These are phyloP conservation scores for Gymnoscelis rufifasciata DNA, from an alignment of 2,888 invertebrate species.

Conservation along the genomic window DNA sequence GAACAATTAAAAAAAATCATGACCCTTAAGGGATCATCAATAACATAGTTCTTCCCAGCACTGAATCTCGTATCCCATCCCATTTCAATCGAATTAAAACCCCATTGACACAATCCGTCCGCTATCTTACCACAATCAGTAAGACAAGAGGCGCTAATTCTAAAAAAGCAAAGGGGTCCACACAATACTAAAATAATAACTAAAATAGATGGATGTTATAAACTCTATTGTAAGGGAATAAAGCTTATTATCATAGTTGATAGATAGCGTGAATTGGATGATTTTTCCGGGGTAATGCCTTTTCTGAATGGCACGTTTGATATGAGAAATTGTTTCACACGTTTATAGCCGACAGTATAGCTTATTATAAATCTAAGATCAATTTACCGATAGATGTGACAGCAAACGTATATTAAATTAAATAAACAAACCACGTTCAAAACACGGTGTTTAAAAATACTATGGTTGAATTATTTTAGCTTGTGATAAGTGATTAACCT, in stretches of 20 bases:
- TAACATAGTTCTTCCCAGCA: not conserved
- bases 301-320: constrained; percentile 55
- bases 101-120: constrained; percentile 43
- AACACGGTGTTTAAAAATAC: too few species aligned
- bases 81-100: constrained; percentile 55
- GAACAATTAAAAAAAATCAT: too few species aligned
- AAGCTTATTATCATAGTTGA: constrained; percentile 20
- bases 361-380: not conserved
- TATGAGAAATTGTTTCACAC: constrained; percentile 34
- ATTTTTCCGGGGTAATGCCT: constrained; percentile 72
- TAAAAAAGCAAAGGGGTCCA: constrained; percentile 69
- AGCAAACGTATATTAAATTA: too few species aligned
- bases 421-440: too few species aligned
- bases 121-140: constrained; percentile 65
- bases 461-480: too few species aligned
- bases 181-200: constrained; percentile 55
- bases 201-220: constrained; percentile 24
- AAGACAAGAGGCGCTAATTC: constrained; percentile 63
- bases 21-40: too few species aligned
- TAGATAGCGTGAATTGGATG: constrained; percentile 65
- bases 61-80: not conserved
- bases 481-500: too few species aligned
- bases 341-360: not conserved
- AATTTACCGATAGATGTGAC: too few species aligned
- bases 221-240: constrained; percentile 33